Evolutionary conservation across 2,797 vertebrate species (phyloP), one percentile per base, ranked within the genome.

Genomic region (Poeciliopsis gracilis): DNA sequence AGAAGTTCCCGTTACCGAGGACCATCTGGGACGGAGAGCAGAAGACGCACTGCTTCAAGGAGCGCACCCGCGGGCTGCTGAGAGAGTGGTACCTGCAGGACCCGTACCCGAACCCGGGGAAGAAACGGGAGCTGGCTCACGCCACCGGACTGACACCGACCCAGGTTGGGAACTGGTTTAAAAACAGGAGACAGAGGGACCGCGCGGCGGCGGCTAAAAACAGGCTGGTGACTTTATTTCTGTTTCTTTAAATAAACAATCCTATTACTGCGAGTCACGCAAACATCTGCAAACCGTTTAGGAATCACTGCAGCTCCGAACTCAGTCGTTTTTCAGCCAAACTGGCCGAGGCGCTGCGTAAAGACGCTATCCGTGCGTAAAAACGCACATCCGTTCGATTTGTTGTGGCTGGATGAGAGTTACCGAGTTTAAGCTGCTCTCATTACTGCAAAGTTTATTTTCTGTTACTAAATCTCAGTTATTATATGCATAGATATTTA

Each of bases 21-120:
- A 99, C 98, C 92, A 99, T 99, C 95, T 99, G 98, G 98, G 98
- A 99, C 91, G 98, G 98, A 36, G 98, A 99, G 89, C 98, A 98
- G 96, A 99, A 99, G 96, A 99, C 98, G 77, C 98, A 99, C 92
- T 99, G 98, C 95, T 99, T 99, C 94, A 99, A 99, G 90, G 98
- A 99, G 96, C 96, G 98, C 93, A 99, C 98, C 41, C 96, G 98
- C 89, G 98, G 97, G 80, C 96, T 99, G 92, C 96, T 99, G 82
- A 94, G 98, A 93, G 98, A 99, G 94, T 99, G 98, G 97, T 99
- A 99, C 96, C 96, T 99, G 87, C 98, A 98, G 96, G 98, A 99
- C 93, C 98, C 98, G 55, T 99, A 99, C 88, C 98, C 98, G 69
- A 99, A 99, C 92, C 98, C 98, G 76, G 97, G 97, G 91, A 99